Percentiles rank a stretch among this genome's conserved stretches.
Evolutionary conservation across 2,888 invertebrate species (phyloP).

Genomic region (Therioaphis trifolii): DNA sequence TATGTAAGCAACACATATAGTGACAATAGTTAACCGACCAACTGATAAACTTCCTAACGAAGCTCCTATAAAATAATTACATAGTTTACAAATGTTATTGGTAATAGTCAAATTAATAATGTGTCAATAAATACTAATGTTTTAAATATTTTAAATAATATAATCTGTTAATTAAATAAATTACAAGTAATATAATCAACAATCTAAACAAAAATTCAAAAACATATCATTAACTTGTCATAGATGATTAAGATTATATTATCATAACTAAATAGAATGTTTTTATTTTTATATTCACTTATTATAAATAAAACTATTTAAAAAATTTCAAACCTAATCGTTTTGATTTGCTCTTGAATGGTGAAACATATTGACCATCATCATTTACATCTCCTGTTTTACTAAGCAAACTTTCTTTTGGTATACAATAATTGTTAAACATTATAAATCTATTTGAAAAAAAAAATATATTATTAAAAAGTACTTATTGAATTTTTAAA

Average conservation of each 20-base stretch:
- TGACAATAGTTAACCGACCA: constrained; percentile 81
- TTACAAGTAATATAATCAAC: neutral
- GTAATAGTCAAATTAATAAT: neutral
- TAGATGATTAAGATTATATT: too few species aligned
- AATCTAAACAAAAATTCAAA: too few species aligned
- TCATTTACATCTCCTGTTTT: constrained; percentile 89
- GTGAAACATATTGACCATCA: constrained; percentile 88
- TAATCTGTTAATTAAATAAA: too few species aligned
- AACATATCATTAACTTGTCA: too few species aligned
- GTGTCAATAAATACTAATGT: too few species aligned
- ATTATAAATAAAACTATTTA: neutral
- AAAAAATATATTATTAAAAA: constrained; percentile 37
- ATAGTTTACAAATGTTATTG: neutral
- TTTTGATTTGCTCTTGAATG: constrained; percentile 88
- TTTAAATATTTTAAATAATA: too few species aligned
- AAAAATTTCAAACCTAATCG: constrained; percentile 74
- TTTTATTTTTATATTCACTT: neutral
- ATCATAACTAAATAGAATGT: too few species aligned
- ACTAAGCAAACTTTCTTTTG: constrained; percentile 85
- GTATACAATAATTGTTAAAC: constrained; percentile 89
- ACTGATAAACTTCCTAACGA: constrained; percentile 88
- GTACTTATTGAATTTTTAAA: too few species aligned
- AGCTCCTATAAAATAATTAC: constrained; percentile 71
- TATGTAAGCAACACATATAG: constrained; percentile 71
- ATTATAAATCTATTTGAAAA: constrained; percentile 78